A percentile compares a stretch with the other conserved stretches of the same genome.
Evolutionary conservation across 2,113 vertebrate genomes (phyloP).

Genomic region (Rhinolophus ferrumequinum): DNA sequence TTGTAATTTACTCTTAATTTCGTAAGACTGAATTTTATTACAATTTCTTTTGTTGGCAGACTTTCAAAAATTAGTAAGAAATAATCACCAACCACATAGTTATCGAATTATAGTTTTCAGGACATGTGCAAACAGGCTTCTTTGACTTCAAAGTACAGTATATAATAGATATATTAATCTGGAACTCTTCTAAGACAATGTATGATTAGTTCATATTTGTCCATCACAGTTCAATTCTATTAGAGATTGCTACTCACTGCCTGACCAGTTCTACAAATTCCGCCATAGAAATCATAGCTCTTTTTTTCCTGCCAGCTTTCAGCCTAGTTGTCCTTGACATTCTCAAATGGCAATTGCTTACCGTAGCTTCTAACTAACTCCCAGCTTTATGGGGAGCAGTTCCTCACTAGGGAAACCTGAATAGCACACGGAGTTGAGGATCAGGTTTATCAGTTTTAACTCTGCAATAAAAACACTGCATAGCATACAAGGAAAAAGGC

Average conservation of each 20-base stretch:
- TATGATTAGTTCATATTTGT: neutral
- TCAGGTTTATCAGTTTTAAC: neutral
- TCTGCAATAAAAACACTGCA: slow-evolving; percentile 15
- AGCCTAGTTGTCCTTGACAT: neutral
- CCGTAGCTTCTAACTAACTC: neutral
- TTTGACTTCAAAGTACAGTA: neutral
- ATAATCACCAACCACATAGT: neutral
- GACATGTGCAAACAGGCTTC: neutral
- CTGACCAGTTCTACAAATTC: neutral
- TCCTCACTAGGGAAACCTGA: neutral
- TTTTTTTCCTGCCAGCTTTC: neutral
- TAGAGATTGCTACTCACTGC: neutral
- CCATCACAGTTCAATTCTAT: neutral
- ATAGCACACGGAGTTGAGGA: neutral
- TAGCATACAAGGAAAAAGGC: neutral
- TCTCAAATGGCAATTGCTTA: neutral
- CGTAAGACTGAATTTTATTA: slow-evolving; percentile 22
- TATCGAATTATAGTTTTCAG: slow-evolving; percentile 43
- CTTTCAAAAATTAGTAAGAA: slow-evolving; percentile 50
- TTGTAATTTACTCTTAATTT: slow-evolving; percentile 57
- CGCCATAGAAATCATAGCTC: neutral
- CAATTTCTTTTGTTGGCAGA: slow-evolving; percentile 2
- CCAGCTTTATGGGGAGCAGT: neutral
- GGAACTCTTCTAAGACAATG: neutral
- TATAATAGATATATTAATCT: neutral